These are phyloP conservation scores for Melanotaenia maccullochi DNA, from an alignment of 2,797 vertebrate genomes.

Conservation along the genomic window DNA sequence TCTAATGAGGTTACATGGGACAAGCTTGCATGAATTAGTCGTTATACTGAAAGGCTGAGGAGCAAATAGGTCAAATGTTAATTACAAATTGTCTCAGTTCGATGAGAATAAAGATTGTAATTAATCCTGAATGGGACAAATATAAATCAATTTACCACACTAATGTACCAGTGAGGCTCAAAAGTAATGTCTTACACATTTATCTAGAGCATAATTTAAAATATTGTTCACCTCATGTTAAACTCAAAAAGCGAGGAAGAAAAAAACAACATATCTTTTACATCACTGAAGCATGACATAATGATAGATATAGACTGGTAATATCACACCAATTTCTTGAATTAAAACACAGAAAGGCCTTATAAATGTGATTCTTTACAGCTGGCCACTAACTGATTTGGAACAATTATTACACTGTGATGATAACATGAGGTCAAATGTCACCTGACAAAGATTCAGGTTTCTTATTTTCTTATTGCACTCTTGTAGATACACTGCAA, in stretches of 20 bases:
- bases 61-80: conserved; percentile 71
- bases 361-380: neutral
- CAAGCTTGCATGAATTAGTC: conserved; percentile 66
- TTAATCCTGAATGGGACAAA: conserved; percentile 64
- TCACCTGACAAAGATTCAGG: neutral
- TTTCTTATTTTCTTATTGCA: neutral
- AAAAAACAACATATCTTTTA: conserved; percentile 35
- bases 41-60: conserved; percentile 55
- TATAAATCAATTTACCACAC: conserved; percentile 42
- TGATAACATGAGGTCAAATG: neutral
- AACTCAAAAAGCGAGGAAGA: conserved; percentile 33
- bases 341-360: neutral
- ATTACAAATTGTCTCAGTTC: conserved; percentile 75
- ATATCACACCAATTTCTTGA: neutral
- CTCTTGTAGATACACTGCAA: neutral
- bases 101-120: conserved; percentile 70
- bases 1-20: conserved; percentile 72
- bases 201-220: conserved; percentile 46
- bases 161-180: conserved; percentile 45
- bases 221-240: conserved; percentile 18
- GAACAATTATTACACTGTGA: neutral
- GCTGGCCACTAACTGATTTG: neutral
- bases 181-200: conserved; percentile 34
- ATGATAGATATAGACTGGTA: neutral
- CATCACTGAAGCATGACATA: neutral